Conservation (phyloP, 1,140 invertebrate species). For the Chrysoperla carnea region DNA sequence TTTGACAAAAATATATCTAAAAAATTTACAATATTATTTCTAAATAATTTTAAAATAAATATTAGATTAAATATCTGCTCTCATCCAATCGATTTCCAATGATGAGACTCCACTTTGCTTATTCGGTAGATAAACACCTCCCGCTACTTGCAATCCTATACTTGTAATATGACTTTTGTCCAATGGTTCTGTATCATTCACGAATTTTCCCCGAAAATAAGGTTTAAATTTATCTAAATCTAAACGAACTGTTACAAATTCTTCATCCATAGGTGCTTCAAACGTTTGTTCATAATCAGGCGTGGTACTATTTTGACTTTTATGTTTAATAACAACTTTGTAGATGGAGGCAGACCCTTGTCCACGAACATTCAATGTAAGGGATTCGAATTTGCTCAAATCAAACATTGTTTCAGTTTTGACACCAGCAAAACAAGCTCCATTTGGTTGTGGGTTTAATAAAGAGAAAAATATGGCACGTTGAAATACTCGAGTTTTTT, state of each 20-base stretch:
- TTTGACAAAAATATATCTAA: no score
- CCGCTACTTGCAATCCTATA: slow-evolving; percentile 46
- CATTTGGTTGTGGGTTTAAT: slow-evolving; percentile 48
- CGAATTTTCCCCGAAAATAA: slow-evolving; percentile 36
- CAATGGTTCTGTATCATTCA: slow-evolving; percentile 32
- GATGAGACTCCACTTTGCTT: slow-evolving; percentile 47
- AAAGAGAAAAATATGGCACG: slow-evolving; percentile 45
- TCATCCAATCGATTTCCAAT: slow-evolving; percentile 45
- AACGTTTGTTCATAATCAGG: slow-evolving; percentile 48
- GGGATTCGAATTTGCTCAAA: slow-evolving; percentile 25
- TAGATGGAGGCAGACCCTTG: slow-evolving; percentile 32
- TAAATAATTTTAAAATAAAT: no score
- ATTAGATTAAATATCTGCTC: slow-evolving; percentile 12
- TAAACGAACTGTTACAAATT: slow-evolving; percentile 28
- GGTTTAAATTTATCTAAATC: slow-evolving; percentile 38
- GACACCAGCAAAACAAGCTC: slow-evolving; percentile 49
- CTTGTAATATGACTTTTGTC: slow-evolving; percentile 38
- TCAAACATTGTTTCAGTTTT: slow-evolving; percentile 27
- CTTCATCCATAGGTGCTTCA: slow-evolving; percentile 29
- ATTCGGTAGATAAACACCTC: slow-evolving; percentile 42
- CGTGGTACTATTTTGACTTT: slow-evolving; percentile 31
- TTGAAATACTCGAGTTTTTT: slow-evolving; percentile 38
- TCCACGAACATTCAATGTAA: slow-evolving; percentile 33
- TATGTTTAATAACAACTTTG: slow-evolving; percentile 43
- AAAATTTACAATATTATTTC: no score